A percentile compares a stretch with the other conserved stretches of the same genome.
These are phyloP conservation scores for Idaea aversata DNA, from an alignment of 2,888 invertebrate genomes.

Conservation along the genomic window DNA sequence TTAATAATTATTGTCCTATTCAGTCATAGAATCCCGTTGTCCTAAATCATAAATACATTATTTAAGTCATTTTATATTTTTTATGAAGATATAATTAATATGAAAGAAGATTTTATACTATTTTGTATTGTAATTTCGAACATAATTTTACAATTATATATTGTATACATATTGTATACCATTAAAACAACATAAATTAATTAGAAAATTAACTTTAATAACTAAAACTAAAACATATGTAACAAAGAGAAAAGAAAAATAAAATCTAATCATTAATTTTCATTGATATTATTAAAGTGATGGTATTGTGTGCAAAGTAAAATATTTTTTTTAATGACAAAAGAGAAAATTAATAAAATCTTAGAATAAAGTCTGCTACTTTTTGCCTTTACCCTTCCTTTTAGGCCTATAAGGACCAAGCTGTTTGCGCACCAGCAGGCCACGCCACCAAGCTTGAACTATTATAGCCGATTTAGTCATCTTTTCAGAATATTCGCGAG, in stretches of 20 bases:
- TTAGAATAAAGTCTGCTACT: conserved; percentile 2
- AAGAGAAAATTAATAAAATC: neutral
- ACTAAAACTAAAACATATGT: conserved; percentile 3
- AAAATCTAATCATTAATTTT: conserved; percentile 2
- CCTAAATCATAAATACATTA: too few species aligned
- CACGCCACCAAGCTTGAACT: conserved; percentile 75
- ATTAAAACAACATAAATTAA: neutral
- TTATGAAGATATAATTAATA: too few species aligned
- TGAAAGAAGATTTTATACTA: too few species aligned
- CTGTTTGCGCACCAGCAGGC: conserved; percentile 59
- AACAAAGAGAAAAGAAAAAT: conserved; percentile 6
- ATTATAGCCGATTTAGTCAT: conserved; percentile 59
- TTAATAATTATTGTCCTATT: too few species aligned
- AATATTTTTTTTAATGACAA: neutral
- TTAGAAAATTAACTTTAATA: neutral
- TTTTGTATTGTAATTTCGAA: too few species aligned
- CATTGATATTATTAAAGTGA: neutral
- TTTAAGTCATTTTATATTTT: too few species aligned
- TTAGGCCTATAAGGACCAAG: conserved; percentile 56
- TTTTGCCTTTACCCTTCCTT: conserved; percentile 35
- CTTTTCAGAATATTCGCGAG: conserved; percentile 45
- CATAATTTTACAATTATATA: too few species aligned
- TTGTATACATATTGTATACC: too few species aligned
- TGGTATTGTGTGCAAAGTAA: neutral
- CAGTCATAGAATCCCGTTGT: too few species aligned